A percentile compares a stretch with the other conserved stretches of the same genome.
Evolutionary conservation across 92 coral and sea anemone genomes (phyloP).

Genomic region (Zoanthus gigantus): DNA sequence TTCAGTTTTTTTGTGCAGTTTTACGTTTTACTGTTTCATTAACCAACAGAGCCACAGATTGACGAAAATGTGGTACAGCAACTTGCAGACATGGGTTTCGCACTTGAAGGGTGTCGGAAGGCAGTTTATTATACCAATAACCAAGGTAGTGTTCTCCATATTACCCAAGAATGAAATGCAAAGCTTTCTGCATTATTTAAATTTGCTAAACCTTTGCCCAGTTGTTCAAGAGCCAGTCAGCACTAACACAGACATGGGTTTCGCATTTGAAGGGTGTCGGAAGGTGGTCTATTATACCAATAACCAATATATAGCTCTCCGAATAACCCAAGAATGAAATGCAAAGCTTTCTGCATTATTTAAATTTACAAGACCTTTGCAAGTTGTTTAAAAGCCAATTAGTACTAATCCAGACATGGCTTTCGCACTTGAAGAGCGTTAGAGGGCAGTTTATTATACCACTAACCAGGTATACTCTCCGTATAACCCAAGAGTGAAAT

Average conservation of each 20-base stretch:
- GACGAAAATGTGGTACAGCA: slow-evolving; percentile 87
- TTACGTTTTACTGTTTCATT: background rate
- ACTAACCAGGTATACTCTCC: slow-evolving; percentile 61
- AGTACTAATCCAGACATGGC: slow-evolving; percentile 71
- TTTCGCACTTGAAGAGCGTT: slow-evolving; percentile 84
- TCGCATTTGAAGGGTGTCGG: slow-evolving; percentile 87
- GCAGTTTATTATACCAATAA: slow-evolving; percentile 89
- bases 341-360: background rate
- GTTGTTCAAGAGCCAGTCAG: too few species aligned
- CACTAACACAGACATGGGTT: slow-evolving; percentile 79
- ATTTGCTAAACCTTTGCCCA: background rate
- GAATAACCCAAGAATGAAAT: too few species aligned
- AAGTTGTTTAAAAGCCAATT: too few species aligned
- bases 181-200: too few species aligned
- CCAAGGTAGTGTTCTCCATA: slow-evolving; percentile 57
- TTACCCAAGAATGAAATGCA: too few species aligned
- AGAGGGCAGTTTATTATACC: slow-evolving; percentile 86
- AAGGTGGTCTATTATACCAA: slow-evolving; percentile 88
- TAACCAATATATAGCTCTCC: slow-evolving; percentile 62
- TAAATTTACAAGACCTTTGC: background rate
- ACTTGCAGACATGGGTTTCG: slow-evolving; percentile 91
- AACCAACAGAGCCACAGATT: slow-evolving; percentile 68
- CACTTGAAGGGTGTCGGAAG: slow-evolving; percentile 86
- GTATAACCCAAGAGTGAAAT: too few species aligned
- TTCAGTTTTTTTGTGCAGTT: background rate